Evolutionary conservation across 2,888 invertebrate species (phyloP).

Genomic region (Archips crataeganus): DNA sequence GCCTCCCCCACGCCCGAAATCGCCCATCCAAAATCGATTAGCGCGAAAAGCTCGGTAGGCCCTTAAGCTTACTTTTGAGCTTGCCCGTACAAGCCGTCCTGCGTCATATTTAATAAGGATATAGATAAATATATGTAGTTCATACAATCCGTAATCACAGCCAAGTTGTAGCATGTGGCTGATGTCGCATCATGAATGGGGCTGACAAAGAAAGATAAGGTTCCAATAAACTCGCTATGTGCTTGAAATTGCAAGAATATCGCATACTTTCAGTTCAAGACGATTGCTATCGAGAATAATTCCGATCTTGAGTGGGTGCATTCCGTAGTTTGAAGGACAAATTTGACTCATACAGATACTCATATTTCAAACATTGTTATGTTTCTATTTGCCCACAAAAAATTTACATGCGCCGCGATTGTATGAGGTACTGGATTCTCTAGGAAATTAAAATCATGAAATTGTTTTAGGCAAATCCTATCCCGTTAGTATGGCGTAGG

Average conservation of each 20-base stretch:
- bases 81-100: too few species aligned
- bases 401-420: too few species aligned
- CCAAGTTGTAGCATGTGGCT: not conserved
- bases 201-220: not conserved
- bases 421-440: too few species aligned
- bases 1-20: too few species aligned
- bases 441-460: too few species aligned
- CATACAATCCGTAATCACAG: not conserved
- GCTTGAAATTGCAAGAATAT: not conserved
- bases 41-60: too few species aligned
- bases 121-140: not conserved
- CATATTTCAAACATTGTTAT: not conserved
- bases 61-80: too few species aligned
- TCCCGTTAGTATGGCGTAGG: too few species aligned
- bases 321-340: slow-evolving; percentile 3
- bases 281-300: not conserved
- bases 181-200: not conserved
- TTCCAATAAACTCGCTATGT: not conserved
- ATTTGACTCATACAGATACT: not conserved
- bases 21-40: too few species aligned
- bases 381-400: too few species aligned
- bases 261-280: not conserved
- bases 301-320: slow-evolving; percentile 9
- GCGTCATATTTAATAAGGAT: not conserved
- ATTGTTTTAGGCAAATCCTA: too few species aligned